phyloP scores from a whole-genome alignment of 1,140 invertebrate species.

The Bombus affinis region DNA sequence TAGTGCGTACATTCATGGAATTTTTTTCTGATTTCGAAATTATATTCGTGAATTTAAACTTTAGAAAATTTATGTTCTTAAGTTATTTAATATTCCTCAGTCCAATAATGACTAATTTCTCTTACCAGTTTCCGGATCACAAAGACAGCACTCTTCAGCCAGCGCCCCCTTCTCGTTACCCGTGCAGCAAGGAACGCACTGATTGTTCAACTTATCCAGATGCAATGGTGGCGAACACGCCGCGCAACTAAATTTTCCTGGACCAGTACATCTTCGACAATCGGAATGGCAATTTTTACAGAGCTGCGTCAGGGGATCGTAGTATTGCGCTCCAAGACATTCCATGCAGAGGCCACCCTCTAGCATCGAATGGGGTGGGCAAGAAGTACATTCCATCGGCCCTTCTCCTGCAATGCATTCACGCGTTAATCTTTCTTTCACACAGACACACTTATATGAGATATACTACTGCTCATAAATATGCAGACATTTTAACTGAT shows the following conservation, averaged over 20 bases:
- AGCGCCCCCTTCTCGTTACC: constrained; percentile 79
- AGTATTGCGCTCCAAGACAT: constrained; percentile 88
- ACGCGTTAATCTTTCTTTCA: background rate
- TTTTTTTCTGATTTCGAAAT: too few relatives aligned
- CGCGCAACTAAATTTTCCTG: constrained; percentile 87
- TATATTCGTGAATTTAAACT: too few relatives aligned
- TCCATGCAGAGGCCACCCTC: constrained; percentile 89
- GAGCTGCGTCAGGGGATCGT: constrained; percentile 86
- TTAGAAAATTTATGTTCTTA: too few relatives aligned
- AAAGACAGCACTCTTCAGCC: constrained; percentile 85
- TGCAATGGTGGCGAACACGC: constrained; percentile 86
- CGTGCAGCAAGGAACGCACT: constrained; percentile 88
- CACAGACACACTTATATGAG: background rate
- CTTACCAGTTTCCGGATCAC: constrained; percentile 87
- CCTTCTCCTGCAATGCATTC: constrained; percentile 84
- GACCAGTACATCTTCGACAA: constrained; percentile 88
- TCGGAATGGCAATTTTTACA: constrained; percentile 87
- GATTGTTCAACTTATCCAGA: constrained; percentile 87
- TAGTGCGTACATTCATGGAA: too few relatives aligned
- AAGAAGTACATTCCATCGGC: constrained; percentile 88
- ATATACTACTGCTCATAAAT: background rate
- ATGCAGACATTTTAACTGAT: too few relatives aligned
- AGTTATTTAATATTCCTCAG: too few relatives aligned
- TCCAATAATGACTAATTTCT: too few relatives aligned
- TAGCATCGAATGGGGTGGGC: constrained; percentile 88